Conservation (phyloP, 1,140 invertebrate genomes). For the Solenopsis fugax region DNA sequence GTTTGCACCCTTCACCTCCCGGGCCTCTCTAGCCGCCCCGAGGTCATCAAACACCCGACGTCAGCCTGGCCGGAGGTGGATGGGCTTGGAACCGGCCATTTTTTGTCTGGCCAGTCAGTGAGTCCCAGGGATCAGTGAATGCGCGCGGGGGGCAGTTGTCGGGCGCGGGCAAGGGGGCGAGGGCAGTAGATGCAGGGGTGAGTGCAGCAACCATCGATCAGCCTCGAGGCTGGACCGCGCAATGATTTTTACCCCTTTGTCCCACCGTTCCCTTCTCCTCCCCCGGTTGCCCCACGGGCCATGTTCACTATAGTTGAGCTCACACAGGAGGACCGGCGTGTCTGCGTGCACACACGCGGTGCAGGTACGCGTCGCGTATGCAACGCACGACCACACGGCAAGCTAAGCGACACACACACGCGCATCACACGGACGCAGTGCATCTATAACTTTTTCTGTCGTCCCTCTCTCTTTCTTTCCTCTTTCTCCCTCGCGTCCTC, state of each 20-base stretch:
- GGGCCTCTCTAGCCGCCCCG: conserved; percentile 81
- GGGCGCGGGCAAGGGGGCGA: conserved; percentile 76
- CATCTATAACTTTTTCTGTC: conserved; percentile 78
- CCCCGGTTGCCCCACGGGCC: conserved; percentile 81
- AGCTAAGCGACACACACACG: conserved; percentile 62
- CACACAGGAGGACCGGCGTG: conserved; percentile 56
- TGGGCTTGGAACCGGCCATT: conserved; percentile 85
- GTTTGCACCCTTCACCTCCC: conserved; percentile 73
- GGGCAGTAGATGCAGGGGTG: conserved; percentile 79
- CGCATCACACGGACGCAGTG: conserved; percentile 65
- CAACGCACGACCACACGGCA: conserved; percentile 70
- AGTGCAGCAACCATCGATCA: conserved; percentile 86
- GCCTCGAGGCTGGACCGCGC: conserved; percentile 86
- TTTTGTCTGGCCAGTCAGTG: conserved; percentile 87
- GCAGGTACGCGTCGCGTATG: conserved; percentile 76
- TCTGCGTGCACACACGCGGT: conserved; percentile 67
- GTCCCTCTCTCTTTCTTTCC: conserved; percentile 62
- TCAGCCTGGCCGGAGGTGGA: conserved; percentile 84
- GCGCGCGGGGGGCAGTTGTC: conserved; percentile 70
- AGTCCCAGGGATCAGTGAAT: conserved; percentile 87
- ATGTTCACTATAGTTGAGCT: conserved; percentile 75
- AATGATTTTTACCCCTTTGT: conserved; percentile 87
- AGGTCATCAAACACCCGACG: conserved; percentile 86
- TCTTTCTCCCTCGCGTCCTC: conserved; percentile 38
- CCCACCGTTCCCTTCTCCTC: conserved; percentile 79